Base-by-base conservation (phyloP, 2,113 vertebrate species). In the Mugil cephalus region DNA sequence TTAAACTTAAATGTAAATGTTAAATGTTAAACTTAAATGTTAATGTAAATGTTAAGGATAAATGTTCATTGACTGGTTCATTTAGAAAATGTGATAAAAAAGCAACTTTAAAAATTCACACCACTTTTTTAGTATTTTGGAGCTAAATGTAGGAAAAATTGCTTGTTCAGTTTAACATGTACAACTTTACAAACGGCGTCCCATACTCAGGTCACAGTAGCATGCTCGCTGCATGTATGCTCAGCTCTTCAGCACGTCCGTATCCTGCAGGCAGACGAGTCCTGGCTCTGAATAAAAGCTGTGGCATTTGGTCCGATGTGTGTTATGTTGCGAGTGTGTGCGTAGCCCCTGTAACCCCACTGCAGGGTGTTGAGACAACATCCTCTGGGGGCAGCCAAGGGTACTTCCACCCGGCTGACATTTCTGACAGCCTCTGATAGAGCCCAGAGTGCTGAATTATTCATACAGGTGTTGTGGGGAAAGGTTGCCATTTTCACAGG, bases 351-450 rank as follows among this genome's bases (percentile, higher is more conserved):
- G 24, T 74, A 79, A 85, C 85, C 84, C 79, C 63, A 80, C 83
- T 78, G 72, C 78, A 58, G 87, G 80, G 75, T 68, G 82, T 52
- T 69, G 79, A 85, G 77, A 80, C 82, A 68, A 84, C 82, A 72
- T 69, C 84, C 85, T 89, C 77, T 67, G 42, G 69, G 86, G 88
- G 70, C 82, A 75, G 77, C 85, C 59, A 58, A 82, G 78, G 79
- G 77, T 87, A 71, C 85, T 71, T 77, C 72, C 63, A 72, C 73
- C 50, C 42, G 67, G 61, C 88, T 92, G 90, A 92, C 92, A 92
- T 94, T 93, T 93, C 85, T 90, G 88, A 89, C 89, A 88, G 86
- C 72, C 78, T 80, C 79, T 84, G 88, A 87, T 90, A 79, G 86
- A 88, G 83, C 80, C 65, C 74, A 66, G 79, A 60, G 68, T 82